Conservation (phyloP, 2,113 vertebrate genomes). For the Prochilodus magdalenae region DNA sequence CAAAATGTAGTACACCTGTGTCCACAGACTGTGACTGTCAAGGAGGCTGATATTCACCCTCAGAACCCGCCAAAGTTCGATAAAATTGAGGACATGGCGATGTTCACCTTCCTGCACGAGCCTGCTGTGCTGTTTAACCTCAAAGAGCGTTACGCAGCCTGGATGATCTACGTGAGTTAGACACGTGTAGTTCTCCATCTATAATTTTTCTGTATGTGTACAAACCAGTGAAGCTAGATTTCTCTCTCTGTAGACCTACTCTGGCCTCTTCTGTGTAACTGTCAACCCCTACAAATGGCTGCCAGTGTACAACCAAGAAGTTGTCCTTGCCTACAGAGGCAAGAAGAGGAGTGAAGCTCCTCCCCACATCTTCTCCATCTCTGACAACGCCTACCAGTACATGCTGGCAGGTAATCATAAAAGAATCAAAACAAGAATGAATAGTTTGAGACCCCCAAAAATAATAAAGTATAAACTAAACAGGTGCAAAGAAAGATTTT, state of each 20-base stretch:
- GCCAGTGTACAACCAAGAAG: constrained; percentile 30
- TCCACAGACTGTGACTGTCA: constrained; percentile 74
- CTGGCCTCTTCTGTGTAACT: constrained; percentile 30
- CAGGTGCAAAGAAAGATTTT: no score
- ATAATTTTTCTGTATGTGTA: background rate
- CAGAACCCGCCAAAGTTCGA: constrained; percentile 86
- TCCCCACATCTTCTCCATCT: constrained; percentile 86
- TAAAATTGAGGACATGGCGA: constrained; percentile 86
- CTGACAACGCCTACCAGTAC: constrained; percentile 84
- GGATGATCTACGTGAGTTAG: constrained; percentile 85
- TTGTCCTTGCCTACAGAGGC: constrained; percentile 78
- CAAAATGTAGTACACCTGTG: background rate
- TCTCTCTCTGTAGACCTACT: constrained; percentile 65
- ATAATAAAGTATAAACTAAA: background rate
- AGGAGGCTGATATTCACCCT: constrained; percentile 79
- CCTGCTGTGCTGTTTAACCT: constrained; percentile 84
- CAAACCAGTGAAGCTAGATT: background rate
- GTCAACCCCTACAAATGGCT: constrained; percentile 7
- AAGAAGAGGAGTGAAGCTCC: constrained; percentile 84
- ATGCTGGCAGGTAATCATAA: constrained; percentile 77
- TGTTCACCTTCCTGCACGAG: constrained; percentile 85
- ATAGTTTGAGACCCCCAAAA: background rate
- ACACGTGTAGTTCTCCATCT: background rate
- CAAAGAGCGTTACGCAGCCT: constrained; percentile 83
- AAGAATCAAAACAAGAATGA: background rate